Evolutionary conservation across 2,113 vertebrate genomes (phyloP), one percentile per base, ranked within the genome.

Genomic region (rabbit (Oryctolagus cuniculus)): DNA sequence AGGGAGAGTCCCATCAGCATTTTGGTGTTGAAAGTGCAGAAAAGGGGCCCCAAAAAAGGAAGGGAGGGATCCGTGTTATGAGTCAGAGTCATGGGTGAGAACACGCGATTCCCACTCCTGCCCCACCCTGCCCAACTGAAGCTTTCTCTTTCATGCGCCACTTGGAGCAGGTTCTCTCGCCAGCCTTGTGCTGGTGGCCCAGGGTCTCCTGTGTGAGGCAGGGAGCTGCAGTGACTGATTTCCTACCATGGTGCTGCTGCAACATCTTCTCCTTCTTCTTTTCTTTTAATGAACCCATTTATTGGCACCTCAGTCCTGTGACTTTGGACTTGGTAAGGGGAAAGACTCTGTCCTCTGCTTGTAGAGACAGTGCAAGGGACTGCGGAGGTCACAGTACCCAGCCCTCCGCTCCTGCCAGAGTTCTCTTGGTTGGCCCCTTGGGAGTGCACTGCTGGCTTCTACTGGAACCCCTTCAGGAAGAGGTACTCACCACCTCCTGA

Each of bases 1-100:
- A 58, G 61, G 25, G 7, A 13, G 53, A 79, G 82, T 51, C 89
- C 64, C 0, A 1, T 77, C 63, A 66, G 64, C 16, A 64, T 69
- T 34, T 86, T n/a, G 49, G 34, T 66, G 64, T 89, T 73, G 24
- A 90, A 88, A 67, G 75, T 55, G 67, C 87, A 96, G 64, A 58
- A 75, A 81, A 63, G 69, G 13, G 72, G 49, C 58, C 74, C 82
- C 64, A 2, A 19, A 90, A 80, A 67, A 34, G 89, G 69, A 91
- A 92, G 55, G 72, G 74, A 89, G 25, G 49, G 77, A 64, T 49
- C 58, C 2, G 25, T 66, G 63, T 89, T 79, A 36, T 89, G 89
- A 96, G 93, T 91, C 94, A 94, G 92, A 87, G 75, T 53, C 83
- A 51, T 64, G 78, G 61, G 89, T 44, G 73, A 91, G 82, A 86